phyloP scores from a whole-genome alignment of 2,888 invertebrate species.

The Amblyteles armatorius region DNA sequence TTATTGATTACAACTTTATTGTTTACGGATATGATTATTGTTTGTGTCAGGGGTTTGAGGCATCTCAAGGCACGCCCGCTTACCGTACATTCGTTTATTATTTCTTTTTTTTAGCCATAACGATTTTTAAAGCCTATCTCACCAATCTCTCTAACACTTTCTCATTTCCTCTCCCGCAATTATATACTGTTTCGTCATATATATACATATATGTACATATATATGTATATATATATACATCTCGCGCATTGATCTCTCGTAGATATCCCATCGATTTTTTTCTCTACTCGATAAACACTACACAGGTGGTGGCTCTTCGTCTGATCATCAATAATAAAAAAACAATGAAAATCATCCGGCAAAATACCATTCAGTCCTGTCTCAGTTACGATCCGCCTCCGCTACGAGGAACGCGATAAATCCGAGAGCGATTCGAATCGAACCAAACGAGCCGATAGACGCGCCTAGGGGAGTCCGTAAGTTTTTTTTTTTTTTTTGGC shows the following conservation, averaged over 20 bases:
- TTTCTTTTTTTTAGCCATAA: constrained; percentile 43
- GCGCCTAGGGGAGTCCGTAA: constrained; percentile 18
- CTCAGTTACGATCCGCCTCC: constrained; percentile 61
- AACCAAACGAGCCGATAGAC: constrained; percentile 25
- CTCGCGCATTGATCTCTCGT: constrained; percentile 17
- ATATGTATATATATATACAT: constrained; percentile 26
- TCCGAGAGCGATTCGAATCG: constrained; percentile 41
- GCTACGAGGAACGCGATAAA: constrained; percentile 31
- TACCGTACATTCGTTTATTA: constrained; percentile 60
- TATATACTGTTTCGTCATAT: constrained; percentile 23
- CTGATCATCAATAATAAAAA: constrained; percentile 11
- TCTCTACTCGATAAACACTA: constrained; percentile 44
- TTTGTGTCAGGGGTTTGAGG: constrained; percentile 79
- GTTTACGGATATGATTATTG: constrained; percentile 81
- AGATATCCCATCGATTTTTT: not conserved
- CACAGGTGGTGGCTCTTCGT: constrained; percentile 49
- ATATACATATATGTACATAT: not conserved
- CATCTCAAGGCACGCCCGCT: constrained; percentile 82
- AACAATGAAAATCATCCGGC: constrained; percentile 16
- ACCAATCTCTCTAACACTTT: constrained; percentile 36
- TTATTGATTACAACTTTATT: constrained; percentile 70
- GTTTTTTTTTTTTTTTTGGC: constrained; percentile 32
- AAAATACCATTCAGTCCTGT: constrained; percentile 15
- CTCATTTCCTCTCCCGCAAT: constrained; percentile 27
- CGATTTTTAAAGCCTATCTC: constrained; percentile 57